Evolutionary conservation across 2,888 invertebrate species (phyloP), one percentile per base, ranked within the genome.

Genomic region (Thysanoteuthis rhombus): DNA sequence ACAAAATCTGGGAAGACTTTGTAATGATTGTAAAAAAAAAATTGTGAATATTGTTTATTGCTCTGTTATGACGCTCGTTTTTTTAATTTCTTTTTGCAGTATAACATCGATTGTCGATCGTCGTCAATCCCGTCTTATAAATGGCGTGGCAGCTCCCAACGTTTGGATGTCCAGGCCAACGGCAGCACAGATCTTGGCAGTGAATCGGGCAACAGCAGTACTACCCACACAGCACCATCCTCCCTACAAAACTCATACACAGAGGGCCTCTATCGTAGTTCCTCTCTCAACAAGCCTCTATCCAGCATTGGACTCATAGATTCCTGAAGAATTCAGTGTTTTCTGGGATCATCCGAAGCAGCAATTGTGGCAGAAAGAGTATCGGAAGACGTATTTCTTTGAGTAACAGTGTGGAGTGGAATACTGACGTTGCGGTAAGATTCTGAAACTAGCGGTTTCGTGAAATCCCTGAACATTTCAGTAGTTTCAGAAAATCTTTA

Each of bases 101-200:
- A 97, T 95, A 97, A 97, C 95, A 97, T 97, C 94, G 97, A 97
- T 95, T 97, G 97, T 96, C 95, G 96, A 93, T 95, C 95, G 32
- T 96, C 96, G 16, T 95, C 95, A 16, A 95, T 95, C 28, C 95
- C 95, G 75, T 94, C 94, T 93, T 94, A 95, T 32, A 96, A 96
- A 96, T 94, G 95, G 92, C 96, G 97, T 93, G 97, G 97, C 92
- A 96, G 94, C 92, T 95, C 95, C 93, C 95, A 95, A 94, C 94
- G 32, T 94, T 95, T 92, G 28, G 94, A 94, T 45, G 93, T 94
- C 39, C 94, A 95, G 52, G 94, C 94, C 90, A 94, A 94, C 90
- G 95, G 95, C 93, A 96, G 96, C 94, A 95, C 95, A 19, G 96
- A 96, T 90, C 96, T 96, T 19, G 95, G 95, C 94, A 95, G 95